A percentile compares a stretch with the other conserved stretches of the same genome.
Conservation (phyloP, 2,797 vertebrate genomes). For the Diglossa cyanea region DNA sequence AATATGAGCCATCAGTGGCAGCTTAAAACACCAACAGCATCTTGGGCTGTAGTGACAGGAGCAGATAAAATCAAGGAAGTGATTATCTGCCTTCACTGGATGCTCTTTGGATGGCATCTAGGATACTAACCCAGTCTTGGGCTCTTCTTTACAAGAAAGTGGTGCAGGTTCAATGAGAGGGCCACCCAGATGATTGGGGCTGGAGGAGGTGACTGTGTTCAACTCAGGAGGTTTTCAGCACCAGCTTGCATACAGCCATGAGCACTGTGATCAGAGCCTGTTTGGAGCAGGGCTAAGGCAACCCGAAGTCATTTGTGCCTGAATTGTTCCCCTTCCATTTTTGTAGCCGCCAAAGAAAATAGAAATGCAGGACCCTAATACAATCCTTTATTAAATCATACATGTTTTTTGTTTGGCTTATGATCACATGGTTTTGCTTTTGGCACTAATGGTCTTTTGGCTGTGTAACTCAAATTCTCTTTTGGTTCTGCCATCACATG, state of each 20-base stretch:
- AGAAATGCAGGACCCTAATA: background rate
- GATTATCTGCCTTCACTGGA: background rate
- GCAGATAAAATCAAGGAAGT: background rate
- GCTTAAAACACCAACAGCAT: background rate
- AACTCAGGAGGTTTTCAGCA: background rate
- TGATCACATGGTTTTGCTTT: fast-evolving
- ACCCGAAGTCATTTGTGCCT: background rate
- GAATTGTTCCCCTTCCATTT: background rate
- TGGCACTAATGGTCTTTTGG: background rate
- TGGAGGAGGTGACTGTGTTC: background rate
- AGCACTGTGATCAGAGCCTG: background rate
- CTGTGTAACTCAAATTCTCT: background rate
- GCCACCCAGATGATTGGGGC: background rate
- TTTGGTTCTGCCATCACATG: background rate
- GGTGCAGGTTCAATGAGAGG: background rate
- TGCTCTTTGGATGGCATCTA: background rate
- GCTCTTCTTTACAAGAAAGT: background rate
- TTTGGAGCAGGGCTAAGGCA: background rate
- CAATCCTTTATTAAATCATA: background rate
- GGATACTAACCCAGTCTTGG: background rate
- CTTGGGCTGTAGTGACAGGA: background rate
- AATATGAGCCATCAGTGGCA: background rate
- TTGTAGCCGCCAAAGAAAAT: background rate
- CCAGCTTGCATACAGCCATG: background rate
- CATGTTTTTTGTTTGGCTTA: fast-evolving